phyloP scores from a whole-genome alignment of 2,113 vertebrate genomes.

The Orycteropus afer region DNA sequence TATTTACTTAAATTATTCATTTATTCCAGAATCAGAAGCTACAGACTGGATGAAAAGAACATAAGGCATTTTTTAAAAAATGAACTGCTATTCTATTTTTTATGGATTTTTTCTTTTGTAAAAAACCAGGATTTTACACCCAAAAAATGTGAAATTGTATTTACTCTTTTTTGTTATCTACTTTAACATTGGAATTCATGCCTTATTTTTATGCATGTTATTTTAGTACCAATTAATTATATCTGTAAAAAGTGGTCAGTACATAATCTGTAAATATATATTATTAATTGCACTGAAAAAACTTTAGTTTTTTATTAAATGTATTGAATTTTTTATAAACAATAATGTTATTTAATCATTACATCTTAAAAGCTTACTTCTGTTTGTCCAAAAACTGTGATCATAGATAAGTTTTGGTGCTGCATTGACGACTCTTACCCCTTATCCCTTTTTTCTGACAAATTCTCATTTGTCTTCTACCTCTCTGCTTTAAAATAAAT shows the following conservation, averaged over 20 bases:
- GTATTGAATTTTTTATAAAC: too few relatives aligned
- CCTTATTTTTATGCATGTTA: neutral
- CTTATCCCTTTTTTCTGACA: neutral
- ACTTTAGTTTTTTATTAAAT: neutral
- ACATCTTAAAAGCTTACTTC: neutral
- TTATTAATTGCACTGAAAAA: neutral
- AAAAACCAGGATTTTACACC: neutral
- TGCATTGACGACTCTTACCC: neutral
- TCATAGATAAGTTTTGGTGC: neutral
- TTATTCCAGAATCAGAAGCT: neutral
- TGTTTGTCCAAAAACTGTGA: neutral
- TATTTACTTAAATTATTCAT: conserved; percentile 48
- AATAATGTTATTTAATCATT: neutral
- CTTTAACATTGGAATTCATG: neutral
- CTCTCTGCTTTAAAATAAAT: conserved; percentile 3
- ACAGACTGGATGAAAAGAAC: neutral
- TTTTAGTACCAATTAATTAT: neutral
- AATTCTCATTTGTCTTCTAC: neutral
- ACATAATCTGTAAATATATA: neutral
- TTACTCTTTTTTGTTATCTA: neutral
- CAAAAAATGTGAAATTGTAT: neutral
- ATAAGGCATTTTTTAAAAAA: neutral
- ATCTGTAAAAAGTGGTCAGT: neutral
- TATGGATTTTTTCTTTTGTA: neutral
- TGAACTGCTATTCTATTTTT: neutral